These are phyloP conservation scores for Heliconius hermathena DNA, from an alignment of 1,140 invertebrate genomes.

Conservation along the genomic window DNA sequence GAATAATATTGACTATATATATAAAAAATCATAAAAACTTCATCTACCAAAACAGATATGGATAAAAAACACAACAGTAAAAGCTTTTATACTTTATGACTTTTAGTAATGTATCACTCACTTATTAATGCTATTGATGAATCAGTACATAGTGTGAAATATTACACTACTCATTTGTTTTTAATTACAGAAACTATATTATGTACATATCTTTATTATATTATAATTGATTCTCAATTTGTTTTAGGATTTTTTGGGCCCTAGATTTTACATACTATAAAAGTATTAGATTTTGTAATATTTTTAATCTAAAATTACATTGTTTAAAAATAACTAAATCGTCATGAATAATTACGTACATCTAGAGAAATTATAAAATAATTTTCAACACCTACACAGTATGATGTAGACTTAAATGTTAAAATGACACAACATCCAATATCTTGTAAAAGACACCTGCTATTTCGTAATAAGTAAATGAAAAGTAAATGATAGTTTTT, in stretches of 20 bases:
- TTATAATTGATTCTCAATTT: not conserved
- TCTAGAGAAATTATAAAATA: constrained; percentile 47
- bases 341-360: constrained; percentile 44
- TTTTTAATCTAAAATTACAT: constrained; percentile 2
- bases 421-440: constrained; percentile 48
- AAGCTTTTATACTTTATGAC: not conserved
- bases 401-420: constrained; percentile 56
- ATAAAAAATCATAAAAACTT: not conserved
- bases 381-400: constrained; percentile 63
- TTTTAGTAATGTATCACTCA: constrained; percentile 9
- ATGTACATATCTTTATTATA: not conserved
- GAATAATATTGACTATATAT: not conserved
- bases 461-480: constrained; percentile 40
- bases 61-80: not conserved
- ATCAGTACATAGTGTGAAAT: not conserved
- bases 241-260: not conserved
- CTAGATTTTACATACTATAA: not conserved
- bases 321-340: constrained; percentile 44
- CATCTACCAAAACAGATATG: not conserved
- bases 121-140: constrained; percentile 3
- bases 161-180: not conserved
- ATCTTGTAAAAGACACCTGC: constrained; percentile 46
- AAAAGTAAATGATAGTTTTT: not conserved
- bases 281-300: not conserved
- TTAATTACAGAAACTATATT: not conserved